phyloP scores from a whole-genome alignment of 2,888 invertebrate species.

The Miltochrista miniata region DNA sequence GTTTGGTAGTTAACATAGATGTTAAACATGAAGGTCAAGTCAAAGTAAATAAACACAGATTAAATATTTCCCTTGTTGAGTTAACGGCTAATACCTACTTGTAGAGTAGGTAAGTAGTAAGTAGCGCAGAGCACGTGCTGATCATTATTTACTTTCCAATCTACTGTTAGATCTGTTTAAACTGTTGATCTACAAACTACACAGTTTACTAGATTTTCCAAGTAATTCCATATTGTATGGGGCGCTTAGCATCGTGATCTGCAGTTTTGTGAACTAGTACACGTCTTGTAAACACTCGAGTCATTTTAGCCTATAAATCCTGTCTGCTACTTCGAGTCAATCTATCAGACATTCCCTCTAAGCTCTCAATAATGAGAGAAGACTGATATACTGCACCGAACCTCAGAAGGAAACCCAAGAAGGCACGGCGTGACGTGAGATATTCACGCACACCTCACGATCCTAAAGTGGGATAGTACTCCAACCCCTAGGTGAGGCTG shows the following conservation, averaged over 20 bases:
- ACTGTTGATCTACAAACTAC: not conserved
- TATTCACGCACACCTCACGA: too few relatives aligned
- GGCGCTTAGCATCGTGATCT: not conserved
- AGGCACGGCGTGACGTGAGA: too few relatives aligned
- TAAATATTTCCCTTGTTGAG: not conserved
- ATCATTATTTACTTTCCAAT: constrained; percentile 1
- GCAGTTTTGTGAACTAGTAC: not conserved
- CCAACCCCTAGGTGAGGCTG: too few relatives aligned
- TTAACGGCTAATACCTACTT: not conserved
- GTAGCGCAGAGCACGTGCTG: not conserved
- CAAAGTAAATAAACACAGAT: not conserved
- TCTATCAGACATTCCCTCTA: too few relatives aligned
- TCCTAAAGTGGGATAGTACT: too few relatives aligned
- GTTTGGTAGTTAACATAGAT: too few relatives aligned
- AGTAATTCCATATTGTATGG: not conserved
- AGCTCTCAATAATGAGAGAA: too few relatives aligned
- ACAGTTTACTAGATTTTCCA: not conserved
- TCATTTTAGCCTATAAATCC: not conserved
- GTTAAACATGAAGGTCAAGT: too few relatives aligned
- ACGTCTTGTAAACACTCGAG: not conserved
- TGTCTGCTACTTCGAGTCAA: too few relatives aligned
- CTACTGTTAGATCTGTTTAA: not conserved
- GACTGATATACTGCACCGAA: too few relatives aligned
- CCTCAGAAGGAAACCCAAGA: too few relatives aligned
- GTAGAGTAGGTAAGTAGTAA: not conserved